Conservation (phyloP, 2,113 vertebrate genomes). For the Oncorhynchus mykiss region DNA sequence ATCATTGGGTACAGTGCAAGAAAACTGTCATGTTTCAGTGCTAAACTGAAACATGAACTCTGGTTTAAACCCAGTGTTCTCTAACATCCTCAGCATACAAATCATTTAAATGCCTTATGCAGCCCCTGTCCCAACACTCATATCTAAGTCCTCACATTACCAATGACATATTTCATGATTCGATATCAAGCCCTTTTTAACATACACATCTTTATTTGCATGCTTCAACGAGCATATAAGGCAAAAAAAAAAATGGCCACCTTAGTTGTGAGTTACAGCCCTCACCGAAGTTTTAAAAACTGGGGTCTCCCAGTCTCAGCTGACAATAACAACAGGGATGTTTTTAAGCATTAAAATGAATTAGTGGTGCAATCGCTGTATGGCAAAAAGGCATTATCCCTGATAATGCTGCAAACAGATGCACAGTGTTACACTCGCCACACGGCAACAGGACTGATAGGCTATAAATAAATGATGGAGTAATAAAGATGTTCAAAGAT, state of each 20-base stretch:
- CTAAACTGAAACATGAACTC: background rate
- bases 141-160: constrained; percentile 12
- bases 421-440: too few relatives aligned
- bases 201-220: constrained; percentile 5
- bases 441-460: background rate
- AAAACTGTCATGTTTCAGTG: too few relatives aligned
- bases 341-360: background rate
- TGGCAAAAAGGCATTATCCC: background rate
- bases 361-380: background rate
- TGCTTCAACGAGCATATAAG: background rate
- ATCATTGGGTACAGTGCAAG: too few relatives aligned
- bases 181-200: constrained; percentile 7
- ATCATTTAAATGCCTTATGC: constrained; percentile 9
- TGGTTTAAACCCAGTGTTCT: constrained; percentile 4
- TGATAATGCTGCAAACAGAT: background rate
- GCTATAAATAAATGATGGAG: background rate
- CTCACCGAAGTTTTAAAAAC: background rate
- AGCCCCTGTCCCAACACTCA: background rate
- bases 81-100: constrained; percentile 7
- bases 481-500: background rate
- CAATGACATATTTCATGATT: constrained; percentile 32
- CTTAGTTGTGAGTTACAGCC: background rate
- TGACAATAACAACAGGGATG: background rate
- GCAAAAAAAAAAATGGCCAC: background rate
- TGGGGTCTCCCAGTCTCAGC: background rate